These are phyloP conservation scores for Drosophila meridiana DNA, from an alignment of 2,888 invertebrate species.

Conservation along the genomic window DNA sequence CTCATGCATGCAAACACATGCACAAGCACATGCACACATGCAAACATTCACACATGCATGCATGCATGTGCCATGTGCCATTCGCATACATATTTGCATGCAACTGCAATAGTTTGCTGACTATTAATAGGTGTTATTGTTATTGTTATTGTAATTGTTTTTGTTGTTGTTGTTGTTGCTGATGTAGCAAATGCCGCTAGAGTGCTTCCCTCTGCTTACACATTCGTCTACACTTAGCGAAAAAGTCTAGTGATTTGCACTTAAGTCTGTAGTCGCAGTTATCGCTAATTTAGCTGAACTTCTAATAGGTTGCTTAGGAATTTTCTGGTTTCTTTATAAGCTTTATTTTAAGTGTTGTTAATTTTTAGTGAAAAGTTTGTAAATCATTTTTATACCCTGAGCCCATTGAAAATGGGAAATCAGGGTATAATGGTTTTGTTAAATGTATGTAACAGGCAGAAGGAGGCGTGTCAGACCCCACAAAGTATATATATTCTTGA, in stretches of 20 bases:
- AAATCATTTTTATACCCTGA: no score
- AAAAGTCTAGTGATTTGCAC: neutral
- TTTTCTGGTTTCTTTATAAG: no score
- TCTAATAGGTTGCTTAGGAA: no score
- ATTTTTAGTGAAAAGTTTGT: no score
- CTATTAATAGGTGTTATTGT: constrained; percentile 34
- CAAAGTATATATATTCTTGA: no score
- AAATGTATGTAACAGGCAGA: no score
- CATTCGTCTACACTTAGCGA: constrained; percentile 2
- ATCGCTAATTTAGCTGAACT: no score
- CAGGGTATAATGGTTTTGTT: no score
- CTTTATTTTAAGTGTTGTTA: no score
- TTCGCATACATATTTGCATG: constrained; percentile 23
- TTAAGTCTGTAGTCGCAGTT: neutral
- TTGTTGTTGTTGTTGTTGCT: constrained; percentile 27
- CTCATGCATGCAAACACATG: constrained; percentile 1
- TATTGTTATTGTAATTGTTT: constrained; percentile 14
- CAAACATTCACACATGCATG: constrained; percentile 3
- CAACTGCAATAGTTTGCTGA: constrained; percentile 16
- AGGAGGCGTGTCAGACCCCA: no score
- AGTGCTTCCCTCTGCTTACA: constrained; percentile 1
- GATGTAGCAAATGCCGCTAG: constrained; percentile 5
- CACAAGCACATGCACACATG: constrained; percentile 3
- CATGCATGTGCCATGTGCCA: neutral
- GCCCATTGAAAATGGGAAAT: no score